A percentile compares a stretch with the other conserved stretches of the same genome.
phyloP scores from a whole-genome alignment of 2,113 vertebrate species.

The Myotis brandtii region DNA sequence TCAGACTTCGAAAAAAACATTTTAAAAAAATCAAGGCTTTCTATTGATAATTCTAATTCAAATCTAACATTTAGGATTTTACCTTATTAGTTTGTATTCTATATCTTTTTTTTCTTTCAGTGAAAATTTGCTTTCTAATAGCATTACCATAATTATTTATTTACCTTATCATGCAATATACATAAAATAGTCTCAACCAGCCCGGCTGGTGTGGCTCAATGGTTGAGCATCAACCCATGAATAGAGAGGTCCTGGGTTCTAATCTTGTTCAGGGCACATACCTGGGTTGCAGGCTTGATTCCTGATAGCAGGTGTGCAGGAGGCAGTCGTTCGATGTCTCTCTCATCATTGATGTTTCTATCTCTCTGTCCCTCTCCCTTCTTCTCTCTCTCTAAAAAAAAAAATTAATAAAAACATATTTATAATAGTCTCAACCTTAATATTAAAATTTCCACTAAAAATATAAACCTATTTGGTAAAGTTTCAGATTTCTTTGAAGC shows the following conservation, averaged over 20 bases:
- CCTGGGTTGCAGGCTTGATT: no score
- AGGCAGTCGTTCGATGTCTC: no score
- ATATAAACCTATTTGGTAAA: neutral
- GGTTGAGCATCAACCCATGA: no score
- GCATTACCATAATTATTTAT: neutral
- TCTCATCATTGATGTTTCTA: no score
- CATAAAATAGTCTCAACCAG: neutral
- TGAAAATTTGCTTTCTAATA: neutral
- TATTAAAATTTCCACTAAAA: neutral
- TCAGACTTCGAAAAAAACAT: neutral
- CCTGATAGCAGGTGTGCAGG: no score
- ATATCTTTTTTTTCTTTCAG: neutral
- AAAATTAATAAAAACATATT: no score
- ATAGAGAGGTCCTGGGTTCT: no score
- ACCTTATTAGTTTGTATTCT: neutral
- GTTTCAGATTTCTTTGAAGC: neutral
- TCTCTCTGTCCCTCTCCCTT: no score
- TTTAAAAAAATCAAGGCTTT: neutral
- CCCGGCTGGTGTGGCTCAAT: no score
- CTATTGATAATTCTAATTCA: neutral
- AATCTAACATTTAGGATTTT: neutral
- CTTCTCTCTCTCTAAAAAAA: no score
- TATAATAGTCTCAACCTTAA: slow-evolving; percentile 4
- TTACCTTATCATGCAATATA: neutral
- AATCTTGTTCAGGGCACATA: no score